These are phyloP conservation scores for Oreochromis aureus DNA, from an alignment of 2,113 vertebrate genomes.

Conservation along the genomic window DNA sequence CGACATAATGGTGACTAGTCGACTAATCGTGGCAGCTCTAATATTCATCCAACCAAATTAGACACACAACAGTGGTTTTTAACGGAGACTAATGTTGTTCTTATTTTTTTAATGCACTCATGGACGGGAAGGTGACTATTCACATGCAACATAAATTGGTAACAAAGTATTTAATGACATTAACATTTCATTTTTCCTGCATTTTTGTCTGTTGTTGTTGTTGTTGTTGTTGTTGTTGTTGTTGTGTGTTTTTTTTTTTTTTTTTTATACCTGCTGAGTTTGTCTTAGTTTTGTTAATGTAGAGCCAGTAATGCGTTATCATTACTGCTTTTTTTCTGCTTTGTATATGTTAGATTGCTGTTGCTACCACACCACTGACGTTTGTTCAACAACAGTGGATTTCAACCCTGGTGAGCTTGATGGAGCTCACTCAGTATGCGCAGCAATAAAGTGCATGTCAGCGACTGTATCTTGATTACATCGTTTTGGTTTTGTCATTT, in stretches of 20 bases:
- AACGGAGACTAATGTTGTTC: neutral
- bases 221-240: neutral
- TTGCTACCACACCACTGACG: neutral
- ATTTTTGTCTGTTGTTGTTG: neutral
- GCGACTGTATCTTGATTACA: neutral
- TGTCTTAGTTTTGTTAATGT: neutral
- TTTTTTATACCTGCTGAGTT: neutral
- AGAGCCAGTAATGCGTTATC: neutral
- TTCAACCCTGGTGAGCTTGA: neutral
- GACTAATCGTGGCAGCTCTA: neutral
- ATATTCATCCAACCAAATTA: neutral
- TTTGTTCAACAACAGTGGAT: neutral
- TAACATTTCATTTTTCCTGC: neutral
- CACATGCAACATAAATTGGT: constrained; percentile 10
- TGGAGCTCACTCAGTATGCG: neutral
- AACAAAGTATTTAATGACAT: neutral
- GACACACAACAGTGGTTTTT: neutral
- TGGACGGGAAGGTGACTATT: neutral
- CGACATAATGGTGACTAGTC: neutral
- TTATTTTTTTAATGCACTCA: neutral
- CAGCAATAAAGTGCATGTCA: neutral
- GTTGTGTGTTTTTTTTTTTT: neutral
- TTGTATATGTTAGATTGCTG: neutral
- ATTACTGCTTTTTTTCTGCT: neutral
- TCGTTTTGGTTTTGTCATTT: neutral